Base-by-base conservation (phyloP, 2,888 invertebrate species). In the Mythimna impura region DNA sequence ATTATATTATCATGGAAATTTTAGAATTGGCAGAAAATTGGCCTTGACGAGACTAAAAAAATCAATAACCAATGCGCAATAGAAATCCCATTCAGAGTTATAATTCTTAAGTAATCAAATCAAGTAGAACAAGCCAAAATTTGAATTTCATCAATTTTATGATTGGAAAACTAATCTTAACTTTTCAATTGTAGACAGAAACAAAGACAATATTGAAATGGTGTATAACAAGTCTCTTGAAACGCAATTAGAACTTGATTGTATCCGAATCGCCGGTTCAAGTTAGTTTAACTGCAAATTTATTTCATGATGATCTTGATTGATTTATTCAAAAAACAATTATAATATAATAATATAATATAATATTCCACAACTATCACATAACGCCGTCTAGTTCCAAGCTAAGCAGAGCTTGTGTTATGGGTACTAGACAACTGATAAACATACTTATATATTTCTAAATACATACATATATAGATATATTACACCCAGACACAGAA, bases 231-330 rank as follows among this genome's bases (percentile, higher is more conserved):
- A 80, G 25, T 47, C 36, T 30, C 17, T 22, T 55, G 66, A 82
- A 81, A 60, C 50, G 40, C 63, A 80, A 80, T 83, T 71, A 71
- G 61, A 69, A 69, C 69, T 76, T 71, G 43, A 80, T 73, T 80
- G 73, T 73, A 61, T 52, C 30, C 17, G 12, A 82, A 36, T 62
- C 30, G 34, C 17, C 63, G 57, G 36, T 47, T 57, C 65, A 34
- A 82, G 72, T 73, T 65, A 67, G 67, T 72, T 63, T 70, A 63
- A 62, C 60, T 43, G 20, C 43, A 43, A 76, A 73, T 69, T 54
- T 25, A 68, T 75, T 14, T 3, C 14, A 14, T 12, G 14, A 43
- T 43, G 14, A 43, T 43, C 14, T 43, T 43, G 43, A 43, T 43
- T 12, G 43, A 43, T 43, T 43, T 43, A 14, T 43, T 43, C 3